phyloP scores from a whole-genome alignment of 2,888 invertebrate genomes.

The Oxystoma pomonae region DNA sequence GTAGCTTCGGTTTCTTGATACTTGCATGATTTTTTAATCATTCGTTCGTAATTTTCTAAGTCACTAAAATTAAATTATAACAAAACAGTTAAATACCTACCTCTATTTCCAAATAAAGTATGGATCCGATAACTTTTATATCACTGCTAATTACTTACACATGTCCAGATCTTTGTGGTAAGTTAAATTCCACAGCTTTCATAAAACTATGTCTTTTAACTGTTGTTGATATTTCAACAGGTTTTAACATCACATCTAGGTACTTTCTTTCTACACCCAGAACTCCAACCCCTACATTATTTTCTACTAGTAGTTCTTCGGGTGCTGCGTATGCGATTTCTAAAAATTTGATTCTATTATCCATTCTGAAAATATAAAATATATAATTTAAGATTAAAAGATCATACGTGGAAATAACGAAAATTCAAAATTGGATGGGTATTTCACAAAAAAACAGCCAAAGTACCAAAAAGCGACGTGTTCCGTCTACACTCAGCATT shows the following conservation, averaged over 20 bases:
- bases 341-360: conserved; percentile 52
- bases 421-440: too few relatives aligned
- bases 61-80: conserved; percentile 32
- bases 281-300: conserved; percentile 55
- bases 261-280: conserved; percentile 54
- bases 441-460: too few relatives aligned
- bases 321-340: conserved; percentile 53
- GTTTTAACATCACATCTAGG: conserved; percentile 56
- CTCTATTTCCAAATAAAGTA: too few relatives aligned
- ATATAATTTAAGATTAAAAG: too few relatives aligned
- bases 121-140: too few relatives aligned
- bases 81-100: too few relatives aligned
- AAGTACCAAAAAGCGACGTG: too few relatives aligned
- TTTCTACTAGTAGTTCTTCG: conserved; percentile 51
- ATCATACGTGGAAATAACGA: too few relatives aligned
- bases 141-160: too few relatives aligned
- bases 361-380: conserved; percentile 19
- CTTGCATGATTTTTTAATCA: conserved; percentile 32
- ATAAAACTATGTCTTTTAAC: conserved; percentile 27
- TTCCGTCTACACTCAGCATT: too few relatives aligned
- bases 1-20: conserved; percentile 34
- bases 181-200: conserved; percentile 36
- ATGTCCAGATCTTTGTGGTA: conserved; percentile 33
- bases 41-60: conserved; percentile 29
- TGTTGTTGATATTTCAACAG: conserved; percentile 36